Conservation (phyloP, 2,888 invertebrate genomes). For the Parelbella ahira region DNA sequence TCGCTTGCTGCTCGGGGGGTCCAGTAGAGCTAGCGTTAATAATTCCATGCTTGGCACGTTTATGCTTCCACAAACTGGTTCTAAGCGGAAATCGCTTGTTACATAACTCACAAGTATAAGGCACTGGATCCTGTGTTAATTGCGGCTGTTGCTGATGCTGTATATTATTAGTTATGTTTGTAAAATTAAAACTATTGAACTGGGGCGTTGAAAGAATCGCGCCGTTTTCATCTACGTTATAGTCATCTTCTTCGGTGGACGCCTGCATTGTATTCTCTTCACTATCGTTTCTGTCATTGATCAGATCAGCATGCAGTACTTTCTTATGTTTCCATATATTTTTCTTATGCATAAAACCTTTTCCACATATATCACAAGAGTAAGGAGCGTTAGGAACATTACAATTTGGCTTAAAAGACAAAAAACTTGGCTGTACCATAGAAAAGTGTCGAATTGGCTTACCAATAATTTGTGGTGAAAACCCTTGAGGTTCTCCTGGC, state of each 20-base stretch:
- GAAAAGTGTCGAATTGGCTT: constrained; percentile 65
- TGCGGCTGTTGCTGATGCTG: constrained; percentile 34
- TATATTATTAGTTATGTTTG: constrained; percentile 51
- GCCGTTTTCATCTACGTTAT: constrained; percentile 68
- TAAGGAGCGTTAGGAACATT: constrained; percentile 75
- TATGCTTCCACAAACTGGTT: constrained; percentile 74
- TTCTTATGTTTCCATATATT: constrained; percentile 80
- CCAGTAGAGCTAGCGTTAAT: constrained; percentile 49
- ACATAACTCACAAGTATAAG: constrained; percentile 70
- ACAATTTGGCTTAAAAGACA: constrained; percentile 59
- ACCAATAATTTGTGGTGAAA: constrained; percentile 66
- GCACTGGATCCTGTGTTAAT: constrained; percentile 46
- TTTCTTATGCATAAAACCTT: constrained; percentile 79
- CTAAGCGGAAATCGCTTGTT: constrained; percentile 68
- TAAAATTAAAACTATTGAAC: constrained; percentile 73
- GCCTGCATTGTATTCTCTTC: constrained; percentile 76
- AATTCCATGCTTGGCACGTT: constrained; percentile 74
- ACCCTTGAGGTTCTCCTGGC: constrained; percentile 59
- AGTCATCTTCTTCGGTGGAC: constrained; percentile 74
- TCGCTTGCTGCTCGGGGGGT: constrained; percentile 40
- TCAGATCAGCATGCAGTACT: constrained; percentile 71
- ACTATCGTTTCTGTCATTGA: constrained; percentile 68
- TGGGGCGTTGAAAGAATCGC: constrained; percentile 67
- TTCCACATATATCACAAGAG: constrained; percentile 84
- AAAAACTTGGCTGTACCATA: constrained; percentile 53